phyloP scores from a whole-genome alignment of 2,113 vertebrate genomes.

The Meles meles region DNA sequence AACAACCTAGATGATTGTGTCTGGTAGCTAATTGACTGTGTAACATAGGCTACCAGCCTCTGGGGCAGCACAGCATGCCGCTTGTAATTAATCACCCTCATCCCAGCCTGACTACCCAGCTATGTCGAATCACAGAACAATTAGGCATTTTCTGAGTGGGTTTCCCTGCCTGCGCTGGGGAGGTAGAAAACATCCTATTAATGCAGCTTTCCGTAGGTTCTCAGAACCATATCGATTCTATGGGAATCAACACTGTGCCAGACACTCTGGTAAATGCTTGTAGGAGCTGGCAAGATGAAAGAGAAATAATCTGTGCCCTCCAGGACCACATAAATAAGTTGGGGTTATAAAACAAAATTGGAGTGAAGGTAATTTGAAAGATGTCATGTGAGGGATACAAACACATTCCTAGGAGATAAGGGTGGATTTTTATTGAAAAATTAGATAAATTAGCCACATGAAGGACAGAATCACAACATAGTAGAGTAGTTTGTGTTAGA shows the following conservation, averaged over 20 bases:
- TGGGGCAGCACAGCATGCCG: conserved; percentile 42
- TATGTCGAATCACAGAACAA: conserved; percentile 62
- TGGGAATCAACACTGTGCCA: neutral
- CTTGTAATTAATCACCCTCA: conserved; percentile 71
- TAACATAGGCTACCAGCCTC: conserved; percentile 71
- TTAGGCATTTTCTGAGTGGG: conserved; percentile 53
- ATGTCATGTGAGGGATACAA: neutral
- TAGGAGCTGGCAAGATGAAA: neutral
- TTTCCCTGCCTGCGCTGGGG: conserved; percentile 2
- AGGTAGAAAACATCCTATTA: conserved; percentile 47
- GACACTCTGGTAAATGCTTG: neutral
- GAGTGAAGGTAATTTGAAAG: neutral
- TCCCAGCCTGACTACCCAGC: conserved; percentile 51
- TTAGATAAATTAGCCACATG: neutral
- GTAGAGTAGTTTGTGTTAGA: neutral
- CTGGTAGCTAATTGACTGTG: conserved; percentile 72
- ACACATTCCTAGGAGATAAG: neutral
- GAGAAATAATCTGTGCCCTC: conserved; percentile 3
- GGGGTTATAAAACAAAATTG: neutral
- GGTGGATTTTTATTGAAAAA: neutral
- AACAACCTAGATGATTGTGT: conserved; percentile 67
- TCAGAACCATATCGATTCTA: conserved; percentile 2
- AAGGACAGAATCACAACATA: neutral
- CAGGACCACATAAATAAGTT: neutral
- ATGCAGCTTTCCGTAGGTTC: neutral